These are phyloP conservation scores for Serranus cabrilla DNA, from an alignment of 2,797 vertebrate genomes.

Conservation along the genomic window DNA sequence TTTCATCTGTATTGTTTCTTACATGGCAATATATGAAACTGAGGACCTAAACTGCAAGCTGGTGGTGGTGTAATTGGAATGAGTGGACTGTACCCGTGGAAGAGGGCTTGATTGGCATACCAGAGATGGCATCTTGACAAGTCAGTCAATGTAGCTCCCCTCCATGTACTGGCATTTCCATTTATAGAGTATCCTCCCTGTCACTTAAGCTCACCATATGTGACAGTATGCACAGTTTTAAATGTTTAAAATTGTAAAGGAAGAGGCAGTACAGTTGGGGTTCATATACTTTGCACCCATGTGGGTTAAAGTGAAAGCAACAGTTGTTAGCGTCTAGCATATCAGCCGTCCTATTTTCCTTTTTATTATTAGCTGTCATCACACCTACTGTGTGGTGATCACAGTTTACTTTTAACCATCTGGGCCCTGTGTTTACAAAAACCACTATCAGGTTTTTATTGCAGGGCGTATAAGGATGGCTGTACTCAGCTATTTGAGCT, in stretches of 20 bases:
- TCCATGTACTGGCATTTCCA: constrained; percentile 36
- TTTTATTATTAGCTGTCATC: constrained; percentile 10
- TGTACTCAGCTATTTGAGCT: too few relatives aligned
- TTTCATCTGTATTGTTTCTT: constrained; percentile 16
- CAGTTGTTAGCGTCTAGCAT: neutral
- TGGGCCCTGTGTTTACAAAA: neutral
- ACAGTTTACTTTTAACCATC: constrained; percentile 29
- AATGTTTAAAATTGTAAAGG: constrained; percentile 16
- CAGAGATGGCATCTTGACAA: constrained; percentile 47
- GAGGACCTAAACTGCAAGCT: constrained; percentile 17
- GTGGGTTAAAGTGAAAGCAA: constrained; percentile 13
- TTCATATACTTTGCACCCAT: neutral
- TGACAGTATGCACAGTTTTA: constrained; percentile 17
- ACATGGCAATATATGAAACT: constrained; percentile 18
- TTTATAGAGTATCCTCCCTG: constrained; percentile 50
- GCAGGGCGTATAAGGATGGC: neutral
- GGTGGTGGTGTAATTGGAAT: constrained; percentile 28
- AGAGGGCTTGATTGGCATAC: constrained; percentile 55
- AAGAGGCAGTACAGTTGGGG: neutral
- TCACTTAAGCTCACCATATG: constrained; percentile 43
- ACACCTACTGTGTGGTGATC: constrained; percentile 9
- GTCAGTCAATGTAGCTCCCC: constrained; percentile 31
- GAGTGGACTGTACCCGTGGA: constrained; percentile 44
- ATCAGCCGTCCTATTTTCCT: neutral
- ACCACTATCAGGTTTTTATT: neutral